These are phyloP conservation scores for Nemoura dubitans DNA, from an alignment of 2,888 invertebrate genomes.

Conservation along the genomic window DNA sequence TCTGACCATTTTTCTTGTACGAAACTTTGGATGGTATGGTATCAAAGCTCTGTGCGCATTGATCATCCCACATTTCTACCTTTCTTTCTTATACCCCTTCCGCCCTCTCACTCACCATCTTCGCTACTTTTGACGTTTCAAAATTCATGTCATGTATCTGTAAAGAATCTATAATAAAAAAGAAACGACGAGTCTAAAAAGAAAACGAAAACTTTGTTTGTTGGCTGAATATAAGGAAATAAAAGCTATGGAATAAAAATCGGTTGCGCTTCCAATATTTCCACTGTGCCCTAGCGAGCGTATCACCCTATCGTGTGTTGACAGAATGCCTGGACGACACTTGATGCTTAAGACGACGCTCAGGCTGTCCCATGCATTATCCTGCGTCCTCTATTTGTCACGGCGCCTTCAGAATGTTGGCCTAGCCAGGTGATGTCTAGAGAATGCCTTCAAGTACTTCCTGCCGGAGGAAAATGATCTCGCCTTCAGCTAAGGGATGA, in stretches of 20 bases:
- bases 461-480: not conserved
- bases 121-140: not conserved
- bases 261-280: not conserved
- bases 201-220: not conserved
- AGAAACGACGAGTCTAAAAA: not conserved
- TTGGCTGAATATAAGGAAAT: not conserved
- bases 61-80: not conserved
- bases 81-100: not conserved
- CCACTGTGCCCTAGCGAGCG: not conserved
- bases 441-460: slow-evolving; percentile 19
- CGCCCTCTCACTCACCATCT: not conserved
- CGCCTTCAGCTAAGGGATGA: not conserved
- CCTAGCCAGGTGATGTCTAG: slow-evolving; percentile 16
- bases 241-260: not conserved
- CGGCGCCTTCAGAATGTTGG: not conserved
- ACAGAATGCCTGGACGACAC: not conserved
- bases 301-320: not conserved
- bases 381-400: slow-evolving; percentile 2
- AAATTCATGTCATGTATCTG: slow-evolving; percentile 12
- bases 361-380: not conserved
- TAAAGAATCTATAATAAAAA: slow-evolving; percentile 7
- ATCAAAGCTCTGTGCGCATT: not conserved
- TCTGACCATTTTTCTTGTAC: not conserved
- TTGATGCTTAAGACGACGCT: not conserved
- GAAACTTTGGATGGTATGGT: not conserved